Evolutionary conservation across 1,140 invertebrate genomes (phyloP), one percentile per base, ranked within the genome.

Genomic region (Tribolium madens): DNA sequence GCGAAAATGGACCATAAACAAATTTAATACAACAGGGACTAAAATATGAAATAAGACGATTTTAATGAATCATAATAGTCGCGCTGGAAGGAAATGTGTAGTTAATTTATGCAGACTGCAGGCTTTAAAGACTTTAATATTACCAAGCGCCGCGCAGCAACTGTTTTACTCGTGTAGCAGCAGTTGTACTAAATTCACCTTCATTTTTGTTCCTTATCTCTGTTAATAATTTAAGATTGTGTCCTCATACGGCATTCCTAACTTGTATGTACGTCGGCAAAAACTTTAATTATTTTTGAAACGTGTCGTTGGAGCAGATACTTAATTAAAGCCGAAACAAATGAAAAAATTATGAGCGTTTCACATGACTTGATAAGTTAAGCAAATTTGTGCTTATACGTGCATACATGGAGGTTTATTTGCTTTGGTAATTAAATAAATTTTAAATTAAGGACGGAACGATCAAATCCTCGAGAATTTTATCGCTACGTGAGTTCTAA

Each of bases 41-140:
- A 50, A 50, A 50, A 50, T 50, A 50, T 50, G 48, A 17, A 50
- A 17, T 50, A 50, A 14, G 46, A 15, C 48, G 48, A 7, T 15
- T 50, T 50, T 50, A 50, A 50, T 50, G 48, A 42, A 50, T 50
- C 13, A 13, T 50, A 50, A 50, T 50, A 50, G 48, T 50, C 48
- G 1, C 48, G n/a, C 48, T 50, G 48, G 36, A 50, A 17, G 48
- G 48, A 50, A 50, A 50, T 50, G 48, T 50, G 12, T 42, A 42
- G 36, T 15, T 50, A 50, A 50, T 50, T 50, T 50, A 50, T 50
- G 48, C 48, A 50, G 48, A 50, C 48, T 50, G 12, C 36, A 42
- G 13, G 48, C 13, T 50, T 50, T 17, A 17, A 17, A 50, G 15
- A 17, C 15, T 50, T 50, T 50, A 15, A 50, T 50, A 50, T 50